Percentiles rank a stretch among this genome's conserved stretches.
These are phyloP conservation scores for Strigamia crassipes DNA, from an alignment of 2,888 invertebrate species.

Conservation along the genomic window DNA sequence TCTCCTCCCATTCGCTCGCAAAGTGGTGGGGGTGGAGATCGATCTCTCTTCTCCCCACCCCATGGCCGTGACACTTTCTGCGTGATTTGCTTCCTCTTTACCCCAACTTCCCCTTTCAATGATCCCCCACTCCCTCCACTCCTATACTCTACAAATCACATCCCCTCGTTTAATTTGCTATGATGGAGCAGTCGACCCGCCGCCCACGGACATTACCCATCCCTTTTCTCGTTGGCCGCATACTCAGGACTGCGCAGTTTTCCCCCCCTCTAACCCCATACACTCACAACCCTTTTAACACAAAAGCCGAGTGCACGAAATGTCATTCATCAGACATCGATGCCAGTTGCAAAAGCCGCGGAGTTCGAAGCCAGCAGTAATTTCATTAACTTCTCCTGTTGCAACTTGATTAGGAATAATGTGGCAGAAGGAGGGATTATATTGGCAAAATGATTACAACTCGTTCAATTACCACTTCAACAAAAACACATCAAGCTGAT, in stretches of 20 bases:
- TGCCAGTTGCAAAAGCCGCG: slow-evolving; percentile 15
- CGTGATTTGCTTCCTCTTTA: slow-evolving; percentile 30
- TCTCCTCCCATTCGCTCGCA: slow-evolving; percentile 12
- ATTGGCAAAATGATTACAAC: background rate
- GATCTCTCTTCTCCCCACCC: background rate
- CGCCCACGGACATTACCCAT: slow-evolving; percentile 22
- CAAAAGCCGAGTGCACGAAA: slow-evolving; percentile 4
- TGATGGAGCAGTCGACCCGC: slow-evolving; percentile 26
- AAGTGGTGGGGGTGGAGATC: background rate
- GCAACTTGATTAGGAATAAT: slow-evolving; percentile 15
- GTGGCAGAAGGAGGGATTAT: background rate
- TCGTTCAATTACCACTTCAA: background rate
- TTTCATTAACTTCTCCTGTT: slow-evolving; percentile 11
- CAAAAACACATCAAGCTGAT: background rate
- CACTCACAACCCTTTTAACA: slow-evolving; percentile 12
- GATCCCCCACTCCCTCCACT: background rate
- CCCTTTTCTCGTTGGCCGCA: slow-evolving; percentile 6
- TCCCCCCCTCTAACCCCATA: background rate
- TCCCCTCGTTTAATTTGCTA: slow-evolving; percentile 30
- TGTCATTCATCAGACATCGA: slow-evolving; percentile 18
- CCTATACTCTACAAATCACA: slow-evolving; percentile 13
- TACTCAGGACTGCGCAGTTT: background rate
- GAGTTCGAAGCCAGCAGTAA: background rate
- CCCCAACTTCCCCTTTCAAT: slow-evolving; percentile 17
- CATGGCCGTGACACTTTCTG: slow-evolving; percentile 27